These are phyloP conservation scores for Drosophila persimilis DNA, from an alignment of 1,140 invertebrate species.

Conservation along the genomic window DNA sequence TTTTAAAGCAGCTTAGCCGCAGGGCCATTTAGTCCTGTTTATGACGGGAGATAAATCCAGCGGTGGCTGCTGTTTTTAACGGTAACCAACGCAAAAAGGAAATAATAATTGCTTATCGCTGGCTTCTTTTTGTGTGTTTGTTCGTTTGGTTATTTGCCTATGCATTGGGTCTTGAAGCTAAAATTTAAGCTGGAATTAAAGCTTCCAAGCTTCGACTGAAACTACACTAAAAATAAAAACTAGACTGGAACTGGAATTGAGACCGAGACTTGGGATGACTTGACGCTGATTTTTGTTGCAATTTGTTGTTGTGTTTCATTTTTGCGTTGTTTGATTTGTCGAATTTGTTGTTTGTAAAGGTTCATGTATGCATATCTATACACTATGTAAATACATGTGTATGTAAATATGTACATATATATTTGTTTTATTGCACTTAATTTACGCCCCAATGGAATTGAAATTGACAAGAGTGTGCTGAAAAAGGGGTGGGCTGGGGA, in stretches of 20 bases:
- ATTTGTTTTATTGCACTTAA: conserved; percentile 65
- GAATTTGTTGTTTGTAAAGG: conserved; percentile 18
- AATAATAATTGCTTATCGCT: conserved; percentile 8
- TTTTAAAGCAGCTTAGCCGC: too few relatives aligned
- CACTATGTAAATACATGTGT: conserved; percentile 2
- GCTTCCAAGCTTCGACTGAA: too few relatives aligned
- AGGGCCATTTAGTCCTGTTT: too few relatives aligned
- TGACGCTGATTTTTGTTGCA: conserved; percentile 1
- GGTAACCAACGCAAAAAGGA: not conserved
- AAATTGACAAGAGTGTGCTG: conserved; percentile 34
- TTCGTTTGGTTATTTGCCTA: conserved; percentile 12
- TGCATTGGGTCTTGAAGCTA: conserved; percentile 14
- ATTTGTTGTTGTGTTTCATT: conserved; percentile 16
- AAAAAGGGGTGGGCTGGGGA: not conserved
- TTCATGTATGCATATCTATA: not conserved
- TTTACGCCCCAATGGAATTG: conserved; percentile 65
- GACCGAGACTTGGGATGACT: not conserved
- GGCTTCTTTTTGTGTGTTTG: conserved; percentile 20
- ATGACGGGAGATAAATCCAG: not conserved
- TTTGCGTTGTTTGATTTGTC: conserved; percentile 26
- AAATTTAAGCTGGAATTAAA: conserved; percentile 1
- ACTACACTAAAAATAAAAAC: too few relatives aligned
- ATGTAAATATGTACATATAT: not conserved
- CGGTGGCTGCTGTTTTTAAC: not conserved
- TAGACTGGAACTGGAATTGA: too few relatives aligned